A percentile compares a stretch with the other conserved stretches of the same genome.
Evolutionary conservation across 2,888 invertebrate genomes (phyloP).

Genomic region (Sinotaia quadrata): DNA sequence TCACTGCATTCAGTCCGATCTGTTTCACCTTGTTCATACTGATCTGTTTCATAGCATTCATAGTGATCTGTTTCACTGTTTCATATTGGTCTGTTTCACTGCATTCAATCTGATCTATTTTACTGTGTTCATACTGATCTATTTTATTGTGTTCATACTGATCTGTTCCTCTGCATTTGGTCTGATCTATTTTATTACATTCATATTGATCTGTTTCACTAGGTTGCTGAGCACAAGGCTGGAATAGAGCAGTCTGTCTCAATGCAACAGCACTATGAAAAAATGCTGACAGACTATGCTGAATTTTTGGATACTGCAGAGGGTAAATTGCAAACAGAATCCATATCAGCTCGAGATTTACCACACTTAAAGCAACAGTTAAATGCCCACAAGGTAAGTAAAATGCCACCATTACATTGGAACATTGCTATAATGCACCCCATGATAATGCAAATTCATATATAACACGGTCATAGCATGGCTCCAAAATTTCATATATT

Average conservation of each 20-base stretch:
- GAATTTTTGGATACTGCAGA: constrained; percentile 68
- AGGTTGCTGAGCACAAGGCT: constrained; percentile 60
- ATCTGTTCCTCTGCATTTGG: not conserved
- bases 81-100: not conserved
- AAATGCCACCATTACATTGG: too few species aligned
- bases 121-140: not conserved
- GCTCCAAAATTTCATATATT: too few species aligned
- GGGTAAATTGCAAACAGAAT: constrained; percentile 60
- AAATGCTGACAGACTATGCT: constrained; percentile 65
- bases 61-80: not conserved
- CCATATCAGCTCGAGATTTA: constrained; percentile 57
- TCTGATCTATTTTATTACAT: not conserved
- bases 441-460: too few species aligned
- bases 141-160: too few species aligned
- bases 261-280: constrained; percentile 67
- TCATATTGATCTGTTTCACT: constrained; percentile 6
- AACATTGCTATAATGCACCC: too few species aligned
- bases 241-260: constrained; percentile 58
- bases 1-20: not conserved
- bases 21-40: not conserved
- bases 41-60: constrained; percentile 3
- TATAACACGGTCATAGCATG: too few species aligned
- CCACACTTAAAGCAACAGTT: constrained; percentile 66
- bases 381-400: constrained; percentile 61
- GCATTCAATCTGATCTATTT: not conserved